Percentiles rank a stretch among this genome's conserved stretches.
Evolutionary conservation across 1,140 invertebrate species (phyloP).

Genomic region (Drosophila takahashii): DNA sequence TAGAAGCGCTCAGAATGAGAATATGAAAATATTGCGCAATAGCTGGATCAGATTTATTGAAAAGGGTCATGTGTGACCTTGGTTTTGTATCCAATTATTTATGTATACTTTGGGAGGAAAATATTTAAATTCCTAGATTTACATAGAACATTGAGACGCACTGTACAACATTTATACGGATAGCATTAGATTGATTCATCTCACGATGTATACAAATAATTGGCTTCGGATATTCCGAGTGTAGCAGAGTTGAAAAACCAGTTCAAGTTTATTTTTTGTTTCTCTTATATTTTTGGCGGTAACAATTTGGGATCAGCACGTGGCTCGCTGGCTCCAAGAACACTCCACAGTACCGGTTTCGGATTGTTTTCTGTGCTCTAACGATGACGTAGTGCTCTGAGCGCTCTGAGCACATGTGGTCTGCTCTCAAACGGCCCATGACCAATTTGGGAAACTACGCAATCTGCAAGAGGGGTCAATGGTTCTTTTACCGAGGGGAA

Average conservation of each 20-base stretch:
- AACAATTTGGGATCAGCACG: conserved; percentile 57
- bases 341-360: conserved; percentile 46
- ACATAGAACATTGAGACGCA: neutral
- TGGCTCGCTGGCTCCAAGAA: conserved; percentile 49
- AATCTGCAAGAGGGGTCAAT: conserved; percentile 62
- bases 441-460: conserved; percentile 67
- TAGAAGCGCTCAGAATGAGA: neutral
- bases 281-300: conserved; percentile 56
- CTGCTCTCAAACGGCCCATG: conserved; percentile 66
- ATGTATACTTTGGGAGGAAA: neutral
- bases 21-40: neutral
- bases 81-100: conserved; percentile 17
- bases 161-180: neutral
- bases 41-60: conserved; percentile 4
- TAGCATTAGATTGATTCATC: neutral
- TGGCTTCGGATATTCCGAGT: neutral
- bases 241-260: conserved; percentile 40
- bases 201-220: neutral
- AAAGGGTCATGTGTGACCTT: conserved; percentile 1
- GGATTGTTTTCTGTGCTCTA: conserved; percentile 32
- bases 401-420: conserved; percentile 50
- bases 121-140: neutral
- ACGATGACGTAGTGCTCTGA: conserved; percentile 56
- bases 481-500: conserved; percentile 24
- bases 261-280: conserved; percentile 47